A percentile compares a stretch with the other conserved stretches of the same genome.
Conservation (phyloP, 2,797 vertebrate species). For the Threskiornis aethiopicus region DNA sequence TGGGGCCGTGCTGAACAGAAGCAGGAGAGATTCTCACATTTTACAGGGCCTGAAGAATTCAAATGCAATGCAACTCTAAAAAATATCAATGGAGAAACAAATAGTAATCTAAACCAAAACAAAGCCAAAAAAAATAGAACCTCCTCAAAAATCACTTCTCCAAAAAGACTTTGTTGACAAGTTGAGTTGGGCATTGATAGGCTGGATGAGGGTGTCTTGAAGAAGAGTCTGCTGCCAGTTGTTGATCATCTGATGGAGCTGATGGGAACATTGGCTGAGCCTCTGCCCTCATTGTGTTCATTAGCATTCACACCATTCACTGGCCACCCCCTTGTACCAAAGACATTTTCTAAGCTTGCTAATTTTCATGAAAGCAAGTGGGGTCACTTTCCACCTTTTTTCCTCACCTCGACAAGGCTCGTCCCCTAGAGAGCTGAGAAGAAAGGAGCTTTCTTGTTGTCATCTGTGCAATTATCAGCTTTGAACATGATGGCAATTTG, state of each 20-base stretch:
- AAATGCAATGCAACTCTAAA: background rate
- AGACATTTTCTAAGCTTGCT: constrained; percentile 49
- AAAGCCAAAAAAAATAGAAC: background rate
- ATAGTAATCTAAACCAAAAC: background rate
- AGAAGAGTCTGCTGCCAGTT: background rate
- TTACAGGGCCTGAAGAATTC: background rate
- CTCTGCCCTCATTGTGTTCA: background rate
- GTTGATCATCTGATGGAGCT: background rate
- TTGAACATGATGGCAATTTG: constrained; percentile 79
- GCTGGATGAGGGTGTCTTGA: background rate
- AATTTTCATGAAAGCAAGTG: constrained; percentile 62
- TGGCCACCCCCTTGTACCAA: constrained; percentile 25
- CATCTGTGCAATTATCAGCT: constrained; percentile 72
- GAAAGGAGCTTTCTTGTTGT: constrained; percentile 71
- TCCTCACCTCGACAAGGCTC: constrained; percentile 7
- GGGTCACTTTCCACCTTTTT: constrained; percentile 59
- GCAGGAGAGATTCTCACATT: background rate
- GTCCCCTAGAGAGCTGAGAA: constrained; percentile 43
- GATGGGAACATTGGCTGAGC: background rate
- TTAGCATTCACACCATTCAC: constrained; percentile 34
- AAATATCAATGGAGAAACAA: background rate
- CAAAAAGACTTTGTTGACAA: background rate
- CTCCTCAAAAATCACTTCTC: background rate
- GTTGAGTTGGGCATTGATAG: background rate
- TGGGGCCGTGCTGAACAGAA: background rate